Percentiles rank a stretch among this genome's conserved stretches.
phyloP scores from a whole-genome alignment of 2,888 invertebrate genomes.

The Blastobasis lacticolella region DNA sequence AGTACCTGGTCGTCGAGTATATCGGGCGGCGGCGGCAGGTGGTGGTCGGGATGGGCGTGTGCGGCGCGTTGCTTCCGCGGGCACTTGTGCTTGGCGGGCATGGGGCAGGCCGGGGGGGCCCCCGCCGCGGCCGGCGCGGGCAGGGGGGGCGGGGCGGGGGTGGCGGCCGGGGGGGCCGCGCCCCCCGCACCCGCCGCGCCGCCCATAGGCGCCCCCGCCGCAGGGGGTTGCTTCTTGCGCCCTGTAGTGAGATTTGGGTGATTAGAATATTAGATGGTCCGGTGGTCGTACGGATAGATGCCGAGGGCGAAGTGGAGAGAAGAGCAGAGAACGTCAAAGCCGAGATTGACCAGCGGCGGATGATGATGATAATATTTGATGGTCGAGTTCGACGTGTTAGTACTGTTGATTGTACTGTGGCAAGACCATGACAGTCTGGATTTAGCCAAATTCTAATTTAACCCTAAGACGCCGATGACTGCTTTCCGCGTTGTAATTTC shows the following conservation, averaged over 20 bases:
- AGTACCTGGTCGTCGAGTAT: constrained; percentile 56
- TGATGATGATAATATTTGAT: too few relatives aligned
- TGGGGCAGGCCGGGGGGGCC: constrained; percentile 12
- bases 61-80: constrained; percentile 58
- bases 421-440: too few relatives aligned
- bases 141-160: constrained; percentile 18
- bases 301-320: too few relatives aligned
- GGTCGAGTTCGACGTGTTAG: too few relatives aligned
- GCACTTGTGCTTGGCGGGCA: constrained; percentile 53
- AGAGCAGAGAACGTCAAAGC: too few relatives aligned
- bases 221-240: constrained; percentile 21
- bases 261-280: too few relatives aligned
- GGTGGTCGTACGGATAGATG: too few relatives aligned
- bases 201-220: constrained; percentile 20
- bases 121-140: constrained; percentile 12
- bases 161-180: constrained; percentile 5
- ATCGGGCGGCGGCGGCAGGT: constrained; percentile 67
- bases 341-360: too few relatives aligned
- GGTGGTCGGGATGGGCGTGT: constrained; percentile 59
- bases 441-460: too few relatives aligned
- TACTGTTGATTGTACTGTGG: too few relatives aligned
- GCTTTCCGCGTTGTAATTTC: too few relatives aligned
- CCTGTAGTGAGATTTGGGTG: constrained; percentile 7
- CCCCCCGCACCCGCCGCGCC: constrained; percentile 19
- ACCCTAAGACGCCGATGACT: too few relatives aligned